Base-by-base conservation (phyloP, 1,140 invertebrate genomes). In the Argopecten irradians region DNA sequence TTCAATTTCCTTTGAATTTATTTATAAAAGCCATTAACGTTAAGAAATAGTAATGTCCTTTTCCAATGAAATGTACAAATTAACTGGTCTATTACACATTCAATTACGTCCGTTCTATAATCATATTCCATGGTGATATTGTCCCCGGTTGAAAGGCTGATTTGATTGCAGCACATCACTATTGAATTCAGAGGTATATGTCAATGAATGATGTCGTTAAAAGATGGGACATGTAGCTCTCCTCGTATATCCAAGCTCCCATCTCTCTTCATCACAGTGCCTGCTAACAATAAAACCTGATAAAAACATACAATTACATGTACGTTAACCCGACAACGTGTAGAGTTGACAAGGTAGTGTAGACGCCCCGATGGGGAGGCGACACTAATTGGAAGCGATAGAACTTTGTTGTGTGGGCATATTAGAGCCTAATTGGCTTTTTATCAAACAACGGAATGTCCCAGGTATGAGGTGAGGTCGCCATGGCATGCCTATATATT, bases 351-450 rank as follows among this genome's bases (percentile, higher is more conserved):
- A 71, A 28, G n/a, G 55, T 71, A 16, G 28, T 71, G n/a, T 71
- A 71, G 55, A 71, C 55, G 55, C 55, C 55, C 55, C 55, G 55
- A 71, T 71, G 55, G n/a, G 55, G 55, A n/a, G 28, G 55, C 55
- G 19, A 22, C 22, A 16, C 55, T 71, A 71, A 71, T 71, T 71
- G 55, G 55, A n/a, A 71, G 55, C 55, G 55, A 71, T 71, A 71
- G 8, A 71, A 71, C 55, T 71, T 71, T 11, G 55, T 71, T 71
- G 55, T 71, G 55, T 28, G 5, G 14, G 55, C 22, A 71, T 71
- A 71, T 71, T 28, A 7, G 28, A 16, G 55, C 55, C 55, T 71
- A 71, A 71, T 71, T 71, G 55, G 55, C 55, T 71, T 71, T 71
- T 71, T 71, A 71, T 71, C 55, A 71, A 28, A 22, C 3, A 3